Evolutionary conservation across 92 coral and sea anemone genomes (phyloP), one percentile per base, ranked within the genome.

Genomic region (Bergia puertoricense): DNA sequence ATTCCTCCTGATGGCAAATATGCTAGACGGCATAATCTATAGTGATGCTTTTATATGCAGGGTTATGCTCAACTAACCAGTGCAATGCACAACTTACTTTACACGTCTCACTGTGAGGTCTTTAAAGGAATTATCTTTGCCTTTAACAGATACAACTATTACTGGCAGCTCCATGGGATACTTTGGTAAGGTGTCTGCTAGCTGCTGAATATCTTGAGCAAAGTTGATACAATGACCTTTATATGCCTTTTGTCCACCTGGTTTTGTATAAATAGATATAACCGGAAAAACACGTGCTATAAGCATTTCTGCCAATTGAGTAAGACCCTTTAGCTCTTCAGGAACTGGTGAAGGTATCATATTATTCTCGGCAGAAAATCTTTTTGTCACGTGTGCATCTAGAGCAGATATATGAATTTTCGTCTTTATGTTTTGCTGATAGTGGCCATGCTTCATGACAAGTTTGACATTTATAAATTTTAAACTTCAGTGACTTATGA

Each of bases 401-500:
- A 11, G 87, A n/a, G 57, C 87, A 83, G 41, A 83, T 62, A 62
- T 83, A 83, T 83, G 76, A 54, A 0, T 23, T 13, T 43, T 73
- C 15, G 57, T 40, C 67, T 72, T 73, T 85, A 39, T 18, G 42
- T 85, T 85, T 85, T 10, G 67, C 38, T 30, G 67, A 57, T 10
- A 85, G 80, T 68, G 88, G 88, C 91, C 88, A 88, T 79, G 90
- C 80, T 69, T 88, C 90, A 88, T 79, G 88, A 67, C 90, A 80
- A 51, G 22, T 10, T 16, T 67, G 65, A 44, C 90, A 88, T 67
- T 10, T 39, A 81, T 42, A 46, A 10, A 88, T 88, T 66, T 81
- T 62, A n/a, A 81, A 88, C 8, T 88, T 80, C 86, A 88, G 81
- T 65, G 90, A 88, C 3, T 62, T 54, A 88, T 88, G 90, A 81